Percentiles rank a stretch among this genome's conserved stretches.
Conservation (phyloP, 2,113 vertebrate genomes). For the Nothobranchius furzeri region DNA sequence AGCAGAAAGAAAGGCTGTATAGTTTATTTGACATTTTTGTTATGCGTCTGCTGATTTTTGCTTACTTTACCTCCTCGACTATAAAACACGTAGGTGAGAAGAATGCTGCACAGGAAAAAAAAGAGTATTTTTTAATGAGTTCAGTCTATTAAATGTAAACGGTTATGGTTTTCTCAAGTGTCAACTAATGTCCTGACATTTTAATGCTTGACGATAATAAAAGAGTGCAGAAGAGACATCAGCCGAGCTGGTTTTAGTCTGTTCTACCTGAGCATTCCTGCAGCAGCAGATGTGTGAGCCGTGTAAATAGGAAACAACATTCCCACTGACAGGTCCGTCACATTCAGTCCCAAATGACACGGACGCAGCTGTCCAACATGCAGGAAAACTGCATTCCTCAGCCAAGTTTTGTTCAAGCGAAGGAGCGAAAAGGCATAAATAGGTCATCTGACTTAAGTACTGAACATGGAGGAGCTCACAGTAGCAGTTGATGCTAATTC, state of each 20-base stretch:
- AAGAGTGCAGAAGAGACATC: too few relatives aligned
- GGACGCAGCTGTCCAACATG: constrained; percentile 45
- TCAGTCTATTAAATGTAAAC: too few relatives aligned
- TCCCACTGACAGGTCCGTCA: constrained; percentile 48
- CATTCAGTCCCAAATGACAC: constrained; percentile 7
- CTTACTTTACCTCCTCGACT: not conserved
- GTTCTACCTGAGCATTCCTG: not conserved
- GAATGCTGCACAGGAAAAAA: too few relatives aligned
- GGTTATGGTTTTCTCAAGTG: too few relatives aligned
- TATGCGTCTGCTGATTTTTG: not conserved
- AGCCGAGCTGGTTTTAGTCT: not conserved
- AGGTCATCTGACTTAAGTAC: not conserved
- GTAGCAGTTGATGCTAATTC: constrained; percentile 22
- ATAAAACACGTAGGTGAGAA: not conserved
- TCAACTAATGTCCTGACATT: not conserved
- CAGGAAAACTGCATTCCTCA: not conserved
- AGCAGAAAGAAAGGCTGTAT: not conserved
- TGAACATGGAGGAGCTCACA: not conserved
- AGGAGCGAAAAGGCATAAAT: not conserved
- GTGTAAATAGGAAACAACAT: constrained; percentile 51
- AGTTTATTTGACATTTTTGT: not conserved
- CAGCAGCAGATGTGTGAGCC: constrained; percentile 53
- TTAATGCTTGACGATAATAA: not conserved
- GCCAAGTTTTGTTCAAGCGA: not conserved
- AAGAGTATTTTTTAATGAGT: too few relatives aligned